Evolutionary conservation across 2,888 invertebrate species (phyloP).

Genomic region (Trissolcus japonicus): DNA sequence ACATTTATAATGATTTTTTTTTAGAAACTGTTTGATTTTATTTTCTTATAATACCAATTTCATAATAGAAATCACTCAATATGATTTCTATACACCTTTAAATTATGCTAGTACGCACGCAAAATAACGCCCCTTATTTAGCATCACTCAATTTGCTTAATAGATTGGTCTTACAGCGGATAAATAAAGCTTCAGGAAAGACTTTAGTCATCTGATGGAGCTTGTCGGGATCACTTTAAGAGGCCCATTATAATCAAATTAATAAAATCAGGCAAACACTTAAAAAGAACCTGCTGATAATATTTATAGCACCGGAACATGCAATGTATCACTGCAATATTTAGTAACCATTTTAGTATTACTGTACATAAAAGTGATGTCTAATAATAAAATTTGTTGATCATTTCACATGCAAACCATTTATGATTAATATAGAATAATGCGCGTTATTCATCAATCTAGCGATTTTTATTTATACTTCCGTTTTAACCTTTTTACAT

Average conservation of each 20-base stretch:
- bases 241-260: slow-evolving; percentile 74
- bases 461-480: too few species aligned
- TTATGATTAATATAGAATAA: too few species aligned
- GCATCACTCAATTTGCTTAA: slow-evolving; percentile 66
- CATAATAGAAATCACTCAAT: neutral
- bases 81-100: slow-evolving; percentile 7
- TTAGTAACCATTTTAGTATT: too few species aligned
- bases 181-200: slow-evolving; percentile 56
- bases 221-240: slow-evolving; percentile 69
- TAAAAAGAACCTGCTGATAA: slow-evolving; percentile 56
- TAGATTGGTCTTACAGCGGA: slow-evolving; percentile 62
- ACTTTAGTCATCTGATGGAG: slow-evolving; percentile 66
- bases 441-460: too few species aligned
- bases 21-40: too few species aligned
- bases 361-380: too few species aligned
- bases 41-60: too few species aligned
- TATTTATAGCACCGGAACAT: slow-evolving; percentile 68
- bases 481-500: too few species aligned
- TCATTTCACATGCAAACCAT: too few species aligned
- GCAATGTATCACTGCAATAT: slow-evolving; percentile 56
- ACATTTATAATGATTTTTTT: too few species aligned
- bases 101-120: slow-evolving; percentile 26
- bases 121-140: slow-evolving; percentile 8
- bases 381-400: too few species aligned
- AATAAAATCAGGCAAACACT: slow-evolving; percentile 65